Conservation (phyloP, 1,140 invertebrate genomes). For the Arion vulgaris region DNA sequence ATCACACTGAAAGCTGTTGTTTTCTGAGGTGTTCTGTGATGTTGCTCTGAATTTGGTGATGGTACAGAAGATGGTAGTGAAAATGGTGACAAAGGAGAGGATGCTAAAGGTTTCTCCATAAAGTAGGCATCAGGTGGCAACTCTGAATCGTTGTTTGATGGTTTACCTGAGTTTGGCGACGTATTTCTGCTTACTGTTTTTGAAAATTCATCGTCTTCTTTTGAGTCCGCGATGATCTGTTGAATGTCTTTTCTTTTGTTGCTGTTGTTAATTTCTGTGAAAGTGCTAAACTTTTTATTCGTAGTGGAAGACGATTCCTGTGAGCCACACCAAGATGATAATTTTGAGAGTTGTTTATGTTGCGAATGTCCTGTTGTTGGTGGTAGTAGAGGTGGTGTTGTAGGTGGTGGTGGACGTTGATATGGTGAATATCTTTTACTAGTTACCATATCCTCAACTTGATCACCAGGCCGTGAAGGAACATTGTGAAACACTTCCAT, state of each 20-base stretch:
- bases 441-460: slow-evolving; percentile 17
- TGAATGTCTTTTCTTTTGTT: not conserved
- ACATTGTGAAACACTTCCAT: slow-evolving; percentile 29
- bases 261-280: not conserved
- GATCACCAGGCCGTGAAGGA: slow-evolving; percentile 20
- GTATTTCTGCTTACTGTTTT: not conserved
- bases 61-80: not conserved
- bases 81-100: not conserved
- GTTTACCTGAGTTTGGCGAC: not conserved
- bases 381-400: not conserved
- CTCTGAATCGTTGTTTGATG: not conserved
- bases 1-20: slow-evolving; percentile 30
- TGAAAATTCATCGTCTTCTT: not conserved
- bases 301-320: not conserved
- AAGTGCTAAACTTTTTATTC: not conserved
- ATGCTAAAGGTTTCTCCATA: not conserved
- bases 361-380: not conserved
- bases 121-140: not conserved
- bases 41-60: not conserved
- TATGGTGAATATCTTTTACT: slow-evolving; percentile 14
- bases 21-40: slow-evolving; percentile 4
- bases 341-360: not conserved
- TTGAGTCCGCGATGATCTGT: not conserved
- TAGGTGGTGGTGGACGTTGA: not conserved
- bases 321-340: not conserved